A percentile compares a stretch with the other conserved stretches of the same genome.
These are phyloP conservation scores for Lethrus apterus DNA, from an alignment of 1,140 invertebrate species.

Conservation along the genomic window DNA sequence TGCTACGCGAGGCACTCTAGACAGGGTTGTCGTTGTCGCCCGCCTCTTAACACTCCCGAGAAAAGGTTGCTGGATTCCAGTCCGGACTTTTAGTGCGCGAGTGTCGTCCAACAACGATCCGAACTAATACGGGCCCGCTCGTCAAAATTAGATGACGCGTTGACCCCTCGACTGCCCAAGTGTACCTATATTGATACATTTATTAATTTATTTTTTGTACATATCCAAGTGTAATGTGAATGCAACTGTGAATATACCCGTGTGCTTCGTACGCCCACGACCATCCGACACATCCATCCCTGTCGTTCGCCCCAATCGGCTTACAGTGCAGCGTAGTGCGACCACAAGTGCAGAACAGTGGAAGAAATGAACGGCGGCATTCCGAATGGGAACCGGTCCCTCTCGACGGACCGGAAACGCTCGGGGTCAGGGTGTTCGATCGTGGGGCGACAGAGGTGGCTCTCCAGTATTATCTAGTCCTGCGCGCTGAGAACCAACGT, in stretches of 20 bases:
- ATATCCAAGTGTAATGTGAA: background rate
- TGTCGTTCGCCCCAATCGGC: background rate
- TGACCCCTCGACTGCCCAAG: too few relatives aligned
- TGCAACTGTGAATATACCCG: background rate
- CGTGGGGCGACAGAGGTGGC: background rate
- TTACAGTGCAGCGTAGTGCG: background rate
- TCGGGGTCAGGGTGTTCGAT: constrained; percentile 17
- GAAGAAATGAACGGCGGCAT: background rate
- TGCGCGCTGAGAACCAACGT: constrained; percentile 24
- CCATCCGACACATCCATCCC: background rate
- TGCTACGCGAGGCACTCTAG: constrained; percentile 71
- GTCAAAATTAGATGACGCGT: too few relatives aligned
- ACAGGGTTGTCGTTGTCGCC: constrained; percentile 50
- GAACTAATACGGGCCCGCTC: background rate
- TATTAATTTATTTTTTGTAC: background rate
- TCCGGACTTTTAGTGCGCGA: constrained; percentile 42
- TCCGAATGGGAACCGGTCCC: background rate
- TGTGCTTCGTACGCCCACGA: background rate
- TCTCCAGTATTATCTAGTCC: background rate
- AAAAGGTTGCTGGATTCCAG: constrained; percentile 49
- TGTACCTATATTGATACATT: background rate
- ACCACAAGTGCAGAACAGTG: background rate
- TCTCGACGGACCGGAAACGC: constrained; percentile 2
- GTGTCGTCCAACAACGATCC: background rate
- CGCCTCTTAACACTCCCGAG: constrained; percentile 48